A percentile compares a stretch with the other conserved stretches of the same genome.
Conservation (phyloP, 1,140 invertebrate genomes). For the Aphelinus certus region DNA sequence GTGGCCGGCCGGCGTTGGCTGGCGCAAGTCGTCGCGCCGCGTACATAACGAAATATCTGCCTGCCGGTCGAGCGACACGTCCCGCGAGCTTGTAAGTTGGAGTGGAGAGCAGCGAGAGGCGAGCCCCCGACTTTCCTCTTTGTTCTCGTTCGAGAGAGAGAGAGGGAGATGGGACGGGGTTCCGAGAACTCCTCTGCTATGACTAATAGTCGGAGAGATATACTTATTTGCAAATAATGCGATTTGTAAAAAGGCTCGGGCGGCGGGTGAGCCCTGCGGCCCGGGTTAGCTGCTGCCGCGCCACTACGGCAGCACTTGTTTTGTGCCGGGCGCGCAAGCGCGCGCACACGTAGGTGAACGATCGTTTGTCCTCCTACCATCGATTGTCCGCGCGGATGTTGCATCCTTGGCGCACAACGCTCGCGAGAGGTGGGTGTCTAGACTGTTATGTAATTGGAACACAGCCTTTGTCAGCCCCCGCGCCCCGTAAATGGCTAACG, state of each 20-base stretch:
- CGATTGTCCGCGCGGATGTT: slow-evolving; percentile 38
- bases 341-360: slow-evolving; percentile 36
- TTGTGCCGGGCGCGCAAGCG: neutral
- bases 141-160: slow-evolving; percentile 20
- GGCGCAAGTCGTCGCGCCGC: neutral
- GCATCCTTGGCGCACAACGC: slow-evolving; percentile 32
- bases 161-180: too few relatives aligned
- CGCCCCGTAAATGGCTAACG: slow-evolving; percentile 41
- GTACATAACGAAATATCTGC: slow-evolving; percentile 20
- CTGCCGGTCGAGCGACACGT: neutral
- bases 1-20: too few relatives aligned
- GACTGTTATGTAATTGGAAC: slow-evolving; percentile 44
- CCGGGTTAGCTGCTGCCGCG: neutral
- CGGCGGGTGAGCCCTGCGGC: too few relatives aligned
- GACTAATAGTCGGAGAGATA: slow-evolving; percentile 39
- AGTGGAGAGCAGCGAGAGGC: neutral
- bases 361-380: slow-evolving; percentile 43
- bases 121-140: slow-evolving; percentile 22
- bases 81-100: neutral
- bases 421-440: slow-evolving; percentile 39
- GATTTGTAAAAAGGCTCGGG: slow-evolving; percentile 32
- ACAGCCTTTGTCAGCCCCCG: slow-evolving; percentile 40
- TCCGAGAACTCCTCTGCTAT: slow-evolving; percentile 20
- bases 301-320: slow-evolving; percentile 25
- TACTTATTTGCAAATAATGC: slow-evolving; percentile 41